Percentiles rank a stretch among this genome's conserved stretches.
Conservation (phyloP, 2,888 invertebrate species). For the Scaptodrosophila latifasciaeformis region DNA sequence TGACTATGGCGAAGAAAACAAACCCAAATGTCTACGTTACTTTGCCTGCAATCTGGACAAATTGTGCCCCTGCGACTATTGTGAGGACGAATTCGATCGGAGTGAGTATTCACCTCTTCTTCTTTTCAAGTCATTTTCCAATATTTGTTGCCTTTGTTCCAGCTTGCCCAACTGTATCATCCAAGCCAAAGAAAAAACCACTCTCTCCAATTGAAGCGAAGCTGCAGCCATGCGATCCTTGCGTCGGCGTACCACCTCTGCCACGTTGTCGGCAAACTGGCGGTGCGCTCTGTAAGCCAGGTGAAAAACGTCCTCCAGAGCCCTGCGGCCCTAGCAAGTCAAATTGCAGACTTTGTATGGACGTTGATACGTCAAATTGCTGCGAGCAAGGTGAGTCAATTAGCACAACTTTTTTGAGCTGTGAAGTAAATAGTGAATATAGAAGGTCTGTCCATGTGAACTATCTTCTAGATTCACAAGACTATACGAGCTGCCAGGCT, state of each 20-base stretch:
- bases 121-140: too few relatives aligned
- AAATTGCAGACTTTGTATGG: too few relatives aligned
- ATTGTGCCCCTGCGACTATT: slow-evolving; percentile 58
- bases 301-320: not conserved
- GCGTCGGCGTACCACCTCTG: slow-evolving; percentile 40
- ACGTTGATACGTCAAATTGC: slow-evolving; percentile 39
- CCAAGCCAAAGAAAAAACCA: slow-evolving; percentile 26
- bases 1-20: slow-evolving; percentile 13
- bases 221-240: slow-evolving; percentile 47
- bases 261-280: slow-evolving; percentile 40
- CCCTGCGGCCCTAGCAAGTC: too few relatives aligned
- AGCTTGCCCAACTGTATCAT: slow-evolving; percentile 55
- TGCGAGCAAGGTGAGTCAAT: slow-evolving; percentile 43
- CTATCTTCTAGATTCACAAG: too few relatives aligned
- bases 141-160: too few relatives aligned
- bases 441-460: too few relatives aligned
- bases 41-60: slow-evolving; percentile 69
- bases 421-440: too few relatives aligned
- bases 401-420: too few relatives aligned
- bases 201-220: slow-evolving; percentile 36
- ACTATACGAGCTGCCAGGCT: too few relatives aligned
- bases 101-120: slow-evolving; percentile 49
- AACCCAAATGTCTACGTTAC: slow-evolving; percentile 55
- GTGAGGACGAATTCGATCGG: slow-evolving; percentile 71
- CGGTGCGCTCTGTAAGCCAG: slow-evolving; percentile 19